A percentile compares a stretch with the other conserved stretches of the same genome.
phyloP scores from a whole-genome alignment of 2,797 vertebrate species.

The Benthosema pterotum region DNA sequence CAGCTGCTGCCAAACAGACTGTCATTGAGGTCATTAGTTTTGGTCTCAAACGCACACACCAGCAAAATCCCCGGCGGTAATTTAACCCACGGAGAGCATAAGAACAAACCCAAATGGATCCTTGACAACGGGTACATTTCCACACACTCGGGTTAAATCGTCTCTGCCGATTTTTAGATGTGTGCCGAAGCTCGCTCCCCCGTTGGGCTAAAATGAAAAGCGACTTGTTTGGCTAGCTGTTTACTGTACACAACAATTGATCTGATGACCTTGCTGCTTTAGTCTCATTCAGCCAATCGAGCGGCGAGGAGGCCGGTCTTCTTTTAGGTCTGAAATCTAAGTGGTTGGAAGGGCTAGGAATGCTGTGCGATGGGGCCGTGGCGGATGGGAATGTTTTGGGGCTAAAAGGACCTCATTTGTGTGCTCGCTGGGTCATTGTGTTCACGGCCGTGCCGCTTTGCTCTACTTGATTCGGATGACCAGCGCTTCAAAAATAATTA shows the following conservation, averaged over 20 bases:
- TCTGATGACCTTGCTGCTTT: constrained; percentile 59
- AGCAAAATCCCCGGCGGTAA: no score
- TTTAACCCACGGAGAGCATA: no score
- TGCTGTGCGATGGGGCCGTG: constrained; percentile 60
- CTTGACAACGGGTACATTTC: no score
- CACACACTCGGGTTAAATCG: no score
- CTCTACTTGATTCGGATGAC: constrained; percentile 74
- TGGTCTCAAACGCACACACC: constrained; percentile 32
- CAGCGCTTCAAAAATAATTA: constrained; percentile 67
- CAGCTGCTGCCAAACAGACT: constrained; percentile 31
- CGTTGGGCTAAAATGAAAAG: constrained; percentile 46
- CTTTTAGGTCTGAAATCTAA: constrained; percentile 53
- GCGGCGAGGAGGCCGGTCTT: constrained; percentile 33
- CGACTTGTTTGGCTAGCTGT: constrained; percentile 55
- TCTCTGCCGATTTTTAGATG: no score
- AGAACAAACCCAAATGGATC: no score
- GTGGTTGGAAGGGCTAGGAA: constrained; percentile 51
- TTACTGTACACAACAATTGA: constrained; percentile 54
- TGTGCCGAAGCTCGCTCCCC: constrained; percentile 9
- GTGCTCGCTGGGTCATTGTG: constrained; percentile 54
- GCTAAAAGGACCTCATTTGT: constrained; percentile 61
- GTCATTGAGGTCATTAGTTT: constrained; percentile 54
- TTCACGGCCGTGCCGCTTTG: constrained; percentile 42
- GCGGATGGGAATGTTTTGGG: constrained; percentile 50
- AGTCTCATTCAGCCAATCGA: constrained; percentile 39